Conservation (phyloP, 2,113 vertebrate genomes). For the Ancistrus triradiatus region DNA sequence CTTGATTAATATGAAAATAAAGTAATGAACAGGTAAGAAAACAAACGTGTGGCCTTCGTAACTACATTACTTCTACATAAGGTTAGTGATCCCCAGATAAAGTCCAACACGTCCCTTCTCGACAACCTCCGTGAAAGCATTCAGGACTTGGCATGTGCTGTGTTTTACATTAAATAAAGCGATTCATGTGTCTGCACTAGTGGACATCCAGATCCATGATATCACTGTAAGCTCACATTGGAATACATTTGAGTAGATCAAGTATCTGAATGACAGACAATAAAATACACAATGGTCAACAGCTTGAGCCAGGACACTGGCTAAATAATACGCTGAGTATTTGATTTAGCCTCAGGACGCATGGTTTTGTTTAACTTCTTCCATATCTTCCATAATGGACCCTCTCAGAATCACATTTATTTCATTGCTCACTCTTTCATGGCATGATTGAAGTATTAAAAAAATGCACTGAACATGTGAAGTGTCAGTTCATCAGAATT, state of each 20-base stretch:
- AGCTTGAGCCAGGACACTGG: conserved; percentile 7
- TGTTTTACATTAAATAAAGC: conserved; percentile 26
- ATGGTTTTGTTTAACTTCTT: conserved; percentile 19
- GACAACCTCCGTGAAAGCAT: not conserved
- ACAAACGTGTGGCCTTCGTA: not conserved
- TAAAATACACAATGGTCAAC: conserved; percentile 32
- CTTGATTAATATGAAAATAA: not conserved
- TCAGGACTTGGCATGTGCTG: conserved; percentile 22
- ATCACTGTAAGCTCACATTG: conserved; percentile 15
- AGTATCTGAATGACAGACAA: conserved; percentile 39
- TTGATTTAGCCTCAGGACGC: not conserved
- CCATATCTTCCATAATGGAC: conserved; percentile 9
- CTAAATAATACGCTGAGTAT: not conserved
- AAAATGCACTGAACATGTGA: no score
- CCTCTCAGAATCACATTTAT: no score
- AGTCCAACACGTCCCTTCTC: not conserved
- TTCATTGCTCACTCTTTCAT: no score
- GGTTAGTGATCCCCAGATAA: no score
- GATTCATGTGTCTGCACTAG: conserved; percentile 17
- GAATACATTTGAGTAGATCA: conserved; percentile 35
- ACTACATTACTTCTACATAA: no score
- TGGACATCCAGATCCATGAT: conserved; percentile 27
- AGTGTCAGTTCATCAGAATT: no score
- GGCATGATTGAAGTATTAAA: no score
- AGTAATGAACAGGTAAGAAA: not conserved